phyloP scores from a whole-genome alignment of 2,113 vertebrate genomes.

The Garra rufa region DNA sequence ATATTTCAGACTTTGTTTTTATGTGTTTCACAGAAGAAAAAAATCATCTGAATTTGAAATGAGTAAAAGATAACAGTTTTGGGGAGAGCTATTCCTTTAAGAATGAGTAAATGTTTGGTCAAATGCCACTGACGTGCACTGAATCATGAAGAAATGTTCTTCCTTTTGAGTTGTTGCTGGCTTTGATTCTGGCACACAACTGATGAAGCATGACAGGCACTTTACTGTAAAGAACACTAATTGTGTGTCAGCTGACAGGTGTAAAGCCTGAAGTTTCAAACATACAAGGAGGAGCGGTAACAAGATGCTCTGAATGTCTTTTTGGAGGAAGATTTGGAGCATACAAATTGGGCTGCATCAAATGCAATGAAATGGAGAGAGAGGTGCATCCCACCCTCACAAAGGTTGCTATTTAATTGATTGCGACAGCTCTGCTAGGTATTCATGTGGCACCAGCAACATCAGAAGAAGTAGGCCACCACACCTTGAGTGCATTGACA shows the following conservation, averaged over 20 bases:
- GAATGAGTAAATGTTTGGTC: conserved; percentile 40
- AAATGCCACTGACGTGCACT: background rate
- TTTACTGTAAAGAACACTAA: conserved; percentile 47
- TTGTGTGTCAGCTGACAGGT: conserved; percentile 50
- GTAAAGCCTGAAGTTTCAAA: conserved; percentile 64
- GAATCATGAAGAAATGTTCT: background rate
- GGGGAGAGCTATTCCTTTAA: background rate
- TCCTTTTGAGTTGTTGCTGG: background rate
- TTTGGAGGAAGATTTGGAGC: conserved; percentile 56
- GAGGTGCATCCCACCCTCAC: conserved; percentile 53
- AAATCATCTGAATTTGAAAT: background rate
- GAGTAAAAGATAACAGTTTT: conserved; percentile 48
- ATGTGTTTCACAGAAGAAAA: background rate
- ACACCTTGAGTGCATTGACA: conserved; percentile 35
- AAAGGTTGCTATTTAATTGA: conserved; percentile 64
- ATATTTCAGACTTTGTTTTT: background rate
- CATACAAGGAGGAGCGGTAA: conserved; percentile 59
- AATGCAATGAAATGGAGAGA: conserved; percentile 56
- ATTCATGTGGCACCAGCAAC: conserved; percentile 48
- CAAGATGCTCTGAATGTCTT: conserved; percentile 61
- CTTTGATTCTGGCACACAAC: conserved; percentile 36
- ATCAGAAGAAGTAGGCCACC: conserved; percentile 55
- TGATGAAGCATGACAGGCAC: conserved; percentile 37
- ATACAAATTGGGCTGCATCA: conserved; percentile 60
- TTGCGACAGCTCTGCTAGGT: conserved; percentile 64